These are phyloP conservation scores for Nycticorax nycticorax DNA, from an alignment of 2,113 vertebrate genomes.

Conservation along the genomic window DNA sequence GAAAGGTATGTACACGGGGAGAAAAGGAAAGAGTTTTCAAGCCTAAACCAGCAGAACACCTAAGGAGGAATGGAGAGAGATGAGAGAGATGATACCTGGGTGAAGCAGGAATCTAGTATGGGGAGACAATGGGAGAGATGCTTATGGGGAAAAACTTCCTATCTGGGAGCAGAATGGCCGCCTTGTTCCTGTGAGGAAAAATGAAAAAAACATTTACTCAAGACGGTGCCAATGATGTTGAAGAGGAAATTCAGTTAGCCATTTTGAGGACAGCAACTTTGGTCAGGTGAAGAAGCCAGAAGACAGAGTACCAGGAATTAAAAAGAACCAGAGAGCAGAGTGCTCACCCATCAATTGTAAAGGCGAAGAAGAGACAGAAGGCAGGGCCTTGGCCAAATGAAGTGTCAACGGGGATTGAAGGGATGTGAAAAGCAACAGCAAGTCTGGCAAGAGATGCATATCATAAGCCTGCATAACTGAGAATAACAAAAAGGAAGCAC, in stretches of 20 bases:
- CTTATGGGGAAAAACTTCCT: neutral
- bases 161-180: neutral
- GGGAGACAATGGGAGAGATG: neutral
- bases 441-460: neutral
- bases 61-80: neutral
- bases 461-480: neutral
- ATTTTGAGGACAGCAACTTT: neutral
- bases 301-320: neutral
- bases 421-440: neutral
- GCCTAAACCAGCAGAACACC: neutral
- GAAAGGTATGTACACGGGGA: neutral
- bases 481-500: neutral
- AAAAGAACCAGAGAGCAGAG: neutral
- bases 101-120: neutral
- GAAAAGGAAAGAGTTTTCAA: neutral
- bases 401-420: neutral
- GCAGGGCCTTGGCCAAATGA: neutral
- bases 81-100: neutral
- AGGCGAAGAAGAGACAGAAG: neutral
- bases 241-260: neutral
- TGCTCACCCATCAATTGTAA: neutral
- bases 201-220: neutral
- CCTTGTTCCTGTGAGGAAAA: neutral
- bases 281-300: neutral
- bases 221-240: neutral